phyloP scores from a whole-genome alignment of 2,888 invertebrate species.

The Gandaritis pyraliata region DNA sequence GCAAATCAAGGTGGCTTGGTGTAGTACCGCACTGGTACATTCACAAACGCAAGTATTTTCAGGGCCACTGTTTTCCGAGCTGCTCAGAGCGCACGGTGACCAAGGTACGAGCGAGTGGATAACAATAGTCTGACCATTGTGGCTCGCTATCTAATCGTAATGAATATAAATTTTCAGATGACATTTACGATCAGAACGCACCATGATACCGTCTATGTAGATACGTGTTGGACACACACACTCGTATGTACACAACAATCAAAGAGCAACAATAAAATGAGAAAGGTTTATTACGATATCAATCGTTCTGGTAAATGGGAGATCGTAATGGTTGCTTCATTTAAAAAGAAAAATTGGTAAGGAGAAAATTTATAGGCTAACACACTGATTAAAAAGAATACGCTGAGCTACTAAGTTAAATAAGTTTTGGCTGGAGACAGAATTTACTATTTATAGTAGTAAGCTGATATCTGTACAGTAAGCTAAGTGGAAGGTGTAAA shows the following conservation, averaged over 20 bases:
- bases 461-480: too few relatives aligned
- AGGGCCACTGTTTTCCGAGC: slow-evolving; percentile 3
- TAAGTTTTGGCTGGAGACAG: background rate
- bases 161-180: slow-evolving; percentile 84
- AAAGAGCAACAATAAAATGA: slow-evolving; percentile 47
- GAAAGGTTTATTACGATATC: slow-evolving; percentile 48
- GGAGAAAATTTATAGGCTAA: background rate
- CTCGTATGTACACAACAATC: slow-evolving; percentile 31
- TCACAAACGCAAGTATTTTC: background rate
- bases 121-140: slow-evolving; percentile 78
- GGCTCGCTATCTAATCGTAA: slow-evolving; percentile 82
- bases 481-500: too few relatives aligned
- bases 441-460: background rate
- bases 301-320: slow-evolving; percentile 20
- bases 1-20: too few relatives aligned
- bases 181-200: slow-evolving; percentile 81
- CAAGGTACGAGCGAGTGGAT: slow-evolving; percentile 43
- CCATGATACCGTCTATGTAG: slow-evolving; percentile 78
- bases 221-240: slow-evolving; percentile 74
- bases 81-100: background rate
- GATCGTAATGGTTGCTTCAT: slow-evolving; percentile 21
- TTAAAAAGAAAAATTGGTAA: background rate
- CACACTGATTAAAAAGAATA: background rate
- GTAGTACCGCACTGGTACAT: background rate
- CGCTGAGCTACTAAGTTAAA: too few relatives aligned